These are phyloP conservation scores for Rotaria macrura DNA, from an alignment of 2,888 invertebrate species.

Conservation along the genomic window DNA sequence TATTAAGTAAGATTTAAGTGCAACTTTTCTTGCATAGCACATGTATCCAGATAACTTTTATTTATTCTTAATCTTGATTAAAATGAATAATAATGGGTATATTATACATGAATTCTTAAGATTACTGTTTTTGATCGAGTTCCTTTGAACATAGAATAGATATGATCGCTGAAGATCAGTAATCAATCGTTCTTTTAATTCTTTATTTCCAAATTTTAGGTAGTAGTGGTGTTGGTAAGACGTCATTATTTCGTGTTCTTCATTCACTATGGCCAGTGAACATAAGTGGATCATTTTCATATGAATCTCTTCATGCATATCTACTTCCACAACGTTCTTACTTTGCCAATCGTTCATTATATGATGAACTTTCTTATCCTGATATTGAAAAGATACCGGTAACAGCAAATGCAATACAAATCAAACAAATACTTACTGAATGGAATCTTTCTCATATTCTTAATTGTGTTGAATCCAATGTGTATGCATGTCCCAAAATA, in stretches of 20 bases:
- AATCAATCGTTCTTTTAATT: too few species aligned
- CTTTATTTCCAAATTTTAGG: not conserved
- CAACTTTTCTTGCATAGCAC: too few species aligned
- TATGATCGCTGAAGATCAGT: too few species aligned
- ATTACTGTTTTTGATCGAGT: too few species aligned
- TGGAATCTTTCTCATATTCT: conserved; percentile 6
- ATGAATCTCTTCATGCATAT: not conserved
- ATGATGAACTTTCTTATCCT: not conserved
- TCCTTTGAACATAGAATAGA: too few species aligned
- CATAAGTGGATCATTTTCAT: not conserved
- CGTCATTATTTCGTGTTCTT: not conserved
- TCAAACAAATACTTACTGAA: not conserved
- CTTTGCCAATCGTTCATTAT: conserved; percentile 51
- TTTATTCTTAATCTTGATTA: too few species aligned
- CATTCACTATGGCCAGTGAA: not conserved
- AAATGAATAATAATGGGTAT: too few species aligned
- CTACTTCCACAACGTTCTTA: conserved; percentile 56
- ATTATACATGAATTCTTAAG: too few species aligned
- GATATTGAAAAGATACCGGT: not conserved
- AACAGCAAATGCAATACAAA: not conserved
- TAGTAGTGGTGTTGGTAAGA: not conserved
- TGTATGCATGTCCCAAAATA: conserved; percentile 34
- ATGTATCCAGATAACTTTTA: too few species aligned
- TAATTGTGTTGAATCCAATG: not conserved
- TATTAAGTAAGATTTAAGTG: too few species aligned